Evolutionary conservation across 2,113 vertebrate genomes (phyloP).

Genomic region (Anolis carolinensis): DNA sequence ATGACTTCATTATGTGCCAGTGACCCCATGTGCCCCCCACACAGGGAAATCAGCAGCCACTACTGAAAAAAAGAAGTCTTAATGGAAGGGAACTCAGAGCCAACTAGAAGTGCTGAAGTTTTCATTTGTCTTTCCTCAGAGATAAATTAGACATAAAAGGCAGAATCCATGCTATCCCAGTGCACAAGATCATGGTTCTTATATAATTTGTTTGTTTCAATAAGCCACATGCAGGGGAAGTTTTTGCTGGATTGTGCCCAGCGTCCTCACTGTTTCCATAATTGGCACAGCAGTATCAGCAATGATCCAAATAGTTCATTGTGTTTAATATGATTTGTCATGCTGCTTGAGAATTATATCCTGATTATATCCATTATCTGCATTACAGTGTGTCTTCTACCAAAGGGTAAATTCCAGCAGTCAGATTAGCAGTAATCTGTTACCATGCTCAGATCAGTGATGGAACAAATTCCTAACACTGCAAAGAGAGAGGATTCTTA

Average conservation of each 20-base stretch:
- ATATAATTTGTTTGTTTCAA: slow-evolving; percentile 21
- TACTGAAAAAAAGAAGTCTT: too few relatives aligned
- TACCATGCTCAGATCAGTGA: slow-evolving; percentile 16
- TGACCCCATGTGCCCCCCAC: not conserved
- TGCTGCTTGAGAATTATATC: slow-evolving; percentile 49
- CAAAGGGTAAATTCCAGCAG: slow-evolving; percentile 44
- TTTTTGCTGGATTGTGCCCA: slow-evolving; percentile 22
- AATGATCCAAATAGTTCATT: slow-evolving; percentile 45
- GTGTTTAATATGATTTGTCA: slow-evolving; percentile 57
- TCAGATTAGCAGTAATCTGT: slow-evolving; percentile 31
- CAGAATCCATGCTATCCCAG: slow-evolving; percentile 3
- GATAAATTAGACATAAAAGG: not conserved
- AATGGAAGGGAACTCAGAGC: not conserved
- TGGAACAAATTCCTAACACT: not conserved
- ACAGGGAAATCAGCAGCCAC: not conserved
- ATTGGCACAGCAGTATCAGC: slow-evolving; percentile 36
- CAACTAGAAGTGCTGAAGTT: not conserved
- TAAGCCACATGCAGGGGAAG: not conserved
- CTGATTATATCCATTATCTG: slow-evolving; percentile 56
- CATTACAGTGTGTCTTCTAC: slow-evolving; percentile 41
- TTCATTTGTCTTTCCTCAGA: not conserved
- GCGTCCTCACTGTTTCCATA: slow-evolving; percentile 22
- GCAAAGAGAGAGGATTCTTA: not conserved
- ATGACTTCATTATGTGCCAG: not conserved
- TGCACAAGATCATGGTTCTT: not conserved